phyloP scores from a whole-genome alignment of 1,140 invertebrate genomes.

The Charaxes varanes region DNA sequence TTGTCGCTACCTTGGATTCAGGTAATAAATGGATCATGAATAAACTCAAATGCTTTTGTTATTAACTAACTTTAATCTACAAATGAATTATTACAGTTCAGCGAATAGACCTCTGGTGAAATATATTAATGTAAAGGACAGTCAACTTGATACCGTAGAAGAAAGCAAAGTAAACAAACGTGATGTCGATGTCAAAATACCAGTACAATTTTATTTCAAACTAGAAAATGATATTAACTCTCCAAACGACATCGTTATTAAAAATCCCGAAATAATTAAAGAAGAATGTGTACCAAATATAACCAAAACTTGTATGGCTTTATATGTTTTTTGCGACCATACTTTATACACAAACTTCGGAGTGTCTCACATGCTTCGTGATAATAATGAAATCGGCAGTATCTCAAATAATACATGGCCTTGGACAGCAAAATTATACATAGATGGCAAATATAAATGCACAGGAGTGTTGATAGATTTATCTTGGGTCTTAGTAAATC shows the following conservation, averaged over 20 bases:
- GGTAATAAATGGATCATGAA: too few species aligned
- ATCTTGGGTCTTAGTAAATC: slow-evolving; percentile 78
- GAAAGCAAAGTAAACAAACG: slow-evolving; percentile 33
- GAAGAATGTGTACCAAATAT: slow-evolving; percentile 59
- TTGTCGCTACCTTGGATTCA: slow-evolving; percentile 79
- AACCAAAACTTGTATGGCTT: slow-evolving; percentile 56
- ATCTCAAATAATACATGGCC: slow-evolving; percentile 65
- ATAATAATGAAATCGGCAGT: slow-evolving; percentile 15
- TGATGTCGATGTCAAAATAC: slow-evolving; percentile 20
- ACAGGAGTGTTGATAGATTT: slow-evolving; percentile 78
- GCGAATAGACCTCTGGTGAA: slow-evolving; percentile 55
- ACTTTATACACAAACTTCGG: slow-evolving; percentile 43
- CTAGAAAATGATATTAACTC: slow-evolving; percentile 19
- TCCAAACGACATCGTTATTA: slow-evolving; percentile 32
- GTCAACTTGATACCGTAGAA: slow-evolving; percentile 14
- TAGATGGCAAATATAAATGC: slow-evolving; percentile 79
- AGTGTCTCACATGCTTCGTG: slow-evolving; percentile 20
- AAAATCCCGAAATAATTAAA: slow-evolving; percentile 46
- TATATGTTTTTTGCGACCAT: slow-evolving; percentile 54
- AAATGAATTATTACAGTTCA: slow-evolving; percentile 29
- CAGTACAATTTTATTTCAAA: slow-evolving; percentile 44
- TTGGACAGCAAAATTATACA: slow-evolving; percentile 81
- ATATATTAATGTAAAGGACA: slow-evolving; percentile 49
- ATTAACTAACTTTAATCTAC: not conserved
- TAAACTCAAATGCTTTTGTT: slow-evolving; percentile 1